Evolutionary conservation across 2,888 invertebrate genomes (phyloP).

Genomic region (Pachydiplax longipennis): DNA sequence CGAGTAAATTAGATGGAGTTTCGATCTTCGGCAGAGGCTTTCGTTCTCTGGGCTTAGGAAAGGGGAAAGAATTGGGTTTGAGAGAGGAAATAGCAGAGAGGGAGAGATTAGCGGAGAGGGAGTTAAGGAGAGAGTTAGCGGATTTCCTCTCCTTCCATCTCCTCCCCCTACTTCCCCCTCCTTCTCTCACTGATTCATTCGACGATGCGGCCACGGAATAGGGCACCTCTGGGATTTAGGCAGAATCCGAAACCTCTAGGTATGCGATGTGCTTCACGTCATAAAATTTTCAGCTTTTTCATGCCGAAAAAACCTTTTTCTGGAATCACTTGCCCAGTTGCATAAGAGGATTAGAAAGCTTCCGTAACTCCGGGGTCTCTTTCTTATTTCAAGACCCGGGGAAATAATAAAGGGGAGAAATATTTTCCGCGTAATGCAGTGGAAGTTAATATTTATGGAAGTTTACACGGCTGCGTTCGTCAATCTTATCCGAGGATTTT

Average conservation of each 20-base stretch:
- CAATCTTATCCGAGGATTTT: too few species aligned
- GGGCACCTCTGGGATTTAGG: conserved; percentile 26
- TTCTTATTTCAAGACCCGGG: neutral
- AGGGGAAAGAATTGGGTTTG: neutral
- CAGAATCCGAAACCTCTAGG: conserved; percentile 34
- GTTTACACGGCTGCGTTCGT: too few species aligned
- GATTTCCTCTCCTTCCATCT: neutral
- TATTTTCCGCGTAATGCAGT: too few species aligned
- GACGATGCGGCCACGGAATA: conserved; percentile 28
- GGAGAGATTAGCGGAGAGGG: conserved; percentile 41
- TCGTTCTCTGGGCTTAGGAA: neutral
- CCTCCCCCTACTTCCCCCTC: neutral
- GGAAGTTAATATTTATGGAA: too few species aligned
- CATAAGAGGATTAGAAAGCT: neutral
- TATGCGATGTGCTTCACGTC: conserved; percentile 24
- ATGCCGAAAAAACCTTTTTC: conserved; percentile 6
- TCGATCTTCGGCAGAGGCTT: neutral
- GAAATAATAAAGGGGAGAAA: too few species aligned
- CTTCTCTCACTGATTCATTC: conserved; percentile 24
- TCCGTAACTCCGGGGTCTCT: neutral
- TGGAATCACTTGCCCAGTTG: conserved; percentile 9
- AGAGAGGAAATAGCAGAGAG: conserved; percentile 49
- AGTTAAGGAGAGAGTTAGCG: neutral
- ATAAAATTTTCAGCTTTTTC: conserved; percentile 37
- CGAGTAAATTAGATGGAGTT: neutral